Percentiles rank a stretch among this genome's conserved stretches.
phyloP scores from a whole-genome alignment of 2,113 vertebrate genomes.

The Limanda limanda region DNA sequence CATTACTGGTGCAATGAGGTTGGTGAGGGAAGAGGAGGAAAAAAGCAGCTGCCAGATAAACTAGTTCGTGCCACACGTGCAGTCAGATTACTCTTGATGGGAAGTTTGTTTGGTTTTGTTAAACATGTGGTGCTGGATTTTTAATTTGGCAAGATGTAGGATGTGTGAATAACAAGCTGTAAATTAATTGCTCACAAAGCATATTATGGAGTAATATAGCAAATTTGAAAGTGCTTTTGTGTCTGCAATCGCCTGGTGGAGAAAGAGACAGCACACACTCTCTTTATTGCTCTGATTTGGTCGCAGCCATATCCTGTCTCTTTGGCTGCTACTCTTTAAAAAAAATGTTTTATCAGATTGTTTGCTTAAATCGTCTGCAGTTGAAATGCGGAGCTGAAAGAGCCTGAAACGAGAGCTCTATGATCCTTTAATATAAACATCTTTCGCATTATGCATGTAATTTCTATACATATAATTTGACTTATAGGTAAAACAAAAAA shows the following conservation, averaged over 20 bases:
- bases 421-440: too few relatives aligned
- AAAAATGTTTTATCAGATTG: too few relatives aligned
- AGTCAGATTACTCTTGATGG: slow-evolving; percentile 36
- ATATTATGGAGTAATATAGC: too few relatives aligned
- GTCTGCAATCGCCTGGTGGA: too few relatives aligned
- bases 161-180: slow-evolving; percentile 1
- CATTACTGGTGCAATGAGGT: slow-evolving; percentile 69
- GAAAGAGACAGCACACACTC: too few relatives aligned
- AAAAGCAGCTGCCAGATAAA: slow-evolving; percentile 54
- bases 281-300: background rate
- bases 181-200: background rate
- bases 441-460: background rate
- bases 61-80: slow-evolving; percentile 46
- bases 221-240: too few relatives aligned
- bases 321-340: too few relatives aligned
- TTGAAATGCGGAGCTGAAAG: background rate
- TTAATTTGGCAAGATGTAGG: slow-evolving; percentile 37
- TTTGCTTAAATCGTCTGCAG: background rate
- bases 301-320: background rate
- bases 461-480: background rate
- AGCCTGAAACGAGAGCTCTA: too few relatives aligned
- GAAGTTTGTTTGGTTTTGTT: slow-evolving; percentile 50
- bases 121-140: slow-evolving; percentile 35
- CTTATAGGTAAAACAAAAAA: background rate
- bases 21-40: slow-evolving; percentile 48